phyloP scores from a whole-genome alignment of 2,888 invertebrate species.

The Synergus japonicus region DNA sequence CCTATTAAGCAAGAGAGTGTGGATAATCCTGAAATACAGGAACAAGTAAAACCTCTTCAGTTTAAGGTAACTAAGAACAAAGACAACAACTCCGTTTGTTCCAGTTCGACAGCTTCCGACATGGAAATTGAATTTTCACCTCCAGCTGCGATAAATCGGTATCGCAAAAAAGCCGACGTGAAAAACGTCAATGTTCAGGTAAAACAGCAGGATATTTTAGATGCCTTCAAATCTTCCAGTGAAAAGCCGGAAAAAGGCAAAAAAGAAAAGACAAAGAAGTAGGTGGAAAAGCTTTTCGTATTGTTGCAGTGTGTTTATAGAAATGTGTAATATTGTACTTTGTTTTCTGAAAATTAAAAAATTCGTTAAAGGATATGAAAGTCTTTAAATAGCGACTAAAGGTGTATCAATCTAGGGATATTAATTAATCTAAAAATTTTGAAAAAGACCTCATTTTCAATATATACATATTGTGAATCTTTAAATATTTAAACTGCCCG shows the following conservation, averaged over 20 bases:
- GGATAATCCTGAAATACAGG: conserved; percentile 46
- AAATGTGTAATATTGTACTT: background rate
- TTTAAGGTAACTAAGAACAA: conserved; percentile 65
- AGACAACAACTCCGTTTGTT: conserved; percentile 43
- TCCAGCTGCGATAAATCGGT: conserved; percentile 58
- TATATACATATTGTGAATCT: background rate
- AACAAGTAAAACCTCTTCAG: conserved; percentile 60
- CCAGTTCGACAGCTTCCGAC: conserved; percentile 62
- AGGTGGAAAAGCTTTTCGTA: background rate
- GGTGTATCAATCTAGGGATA: background rate
- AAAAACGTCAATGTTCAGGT: conserved; percentile 61
- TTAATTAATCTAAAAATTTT: background rate
- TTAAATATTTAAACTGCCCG: background rate
- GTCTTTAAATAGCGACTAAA: background rate
- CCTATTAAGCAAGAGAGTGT: conserved; percentile 57
- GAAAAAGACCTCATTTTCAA: too few relatives aligned
- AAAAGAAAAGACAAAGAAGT: conserved; percentile 27
- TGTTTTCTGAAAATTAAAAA: background rate
- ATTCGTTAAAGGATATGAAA: background rate
- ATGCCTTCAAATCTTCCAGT: conserved; percentile 42
- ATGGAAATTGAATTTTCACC: conserved; percentile 67
- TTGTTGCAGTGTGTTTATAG: background rate
- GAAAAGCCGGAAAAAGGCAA: conserved; percentile 25
- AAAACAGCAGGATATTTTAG: conserved; percentile 61
- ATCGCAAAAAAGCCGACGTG: conserved; percentile 51